Percentiles rank a stretch among this genome's conserved stretches.
phyloP scores from a whole-genome alignment of 2,797 vertebrate genomes.

The Toxotes lorentzi region DNA sequence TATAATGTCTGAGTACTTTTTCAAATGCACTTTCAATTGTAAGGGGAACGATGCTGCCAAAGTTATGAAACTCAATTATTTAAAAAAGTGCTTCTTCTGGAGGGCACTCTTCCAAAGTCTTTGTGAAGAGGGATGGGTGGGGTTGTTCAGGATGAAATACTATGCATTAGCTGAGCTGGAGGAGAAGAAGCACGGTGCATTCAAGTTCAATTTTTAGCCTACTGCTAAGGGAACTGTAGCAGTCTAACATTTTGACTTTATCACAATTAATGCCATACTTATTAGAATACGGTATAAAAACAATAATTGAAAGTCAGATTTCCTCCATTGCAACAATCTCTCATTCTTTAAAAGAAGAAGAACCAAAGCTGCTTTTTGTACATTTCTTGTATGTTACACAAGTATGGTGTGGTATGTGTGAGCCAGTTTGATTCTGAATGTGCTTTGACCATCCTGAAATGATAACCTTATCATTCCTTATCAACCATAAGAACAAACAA shows the following conservation, averaged over 20 bases:
- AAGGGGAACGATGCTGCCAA: conserved; percentile 68
- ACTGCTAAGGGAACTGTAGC: background rate
- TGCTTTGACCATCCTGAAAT: background rate
- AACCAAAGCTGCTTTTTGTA: background rate
- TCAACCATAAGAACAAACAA: no score
- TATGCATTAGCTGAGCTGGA: conserved; percentile 65
- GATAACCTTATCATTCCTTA: background rate
- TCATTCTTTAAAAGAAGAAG: background rate
- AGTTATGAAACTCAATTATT: conserved; percentile 76
- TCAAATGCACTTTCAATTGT: conserved; percentile 74
- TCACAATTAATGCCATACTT: background rate
- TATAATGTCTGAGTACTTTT: conserved; percentile 72
- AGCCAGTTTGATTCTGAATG: background rate
- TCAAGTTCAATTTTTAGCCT: conserved; percentile 20
- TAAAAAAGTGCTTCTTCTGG: conserved; percentile 68
- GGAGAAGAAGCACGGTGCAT: conserved; percentile 14
- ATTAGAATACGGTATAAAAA: background rate
- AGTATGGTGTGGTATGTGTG: background rate
- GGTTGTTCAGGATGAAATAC: conserved; percentile 57
- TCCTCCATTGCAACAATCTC: background rate
- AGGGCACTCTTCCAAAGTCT: conserved; percentile 70
- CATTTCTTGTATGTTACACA: background rate
- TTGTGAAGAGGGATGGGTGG: conserved; percentile 61
- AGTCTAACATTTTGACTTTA: conserved; percentile 9
- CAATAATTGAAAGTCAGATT: background rate